Evolutionary conservation across 2,888 invertebrate species (phyloP).

Genomic region (Diachrysia chrysitis): DNA sequence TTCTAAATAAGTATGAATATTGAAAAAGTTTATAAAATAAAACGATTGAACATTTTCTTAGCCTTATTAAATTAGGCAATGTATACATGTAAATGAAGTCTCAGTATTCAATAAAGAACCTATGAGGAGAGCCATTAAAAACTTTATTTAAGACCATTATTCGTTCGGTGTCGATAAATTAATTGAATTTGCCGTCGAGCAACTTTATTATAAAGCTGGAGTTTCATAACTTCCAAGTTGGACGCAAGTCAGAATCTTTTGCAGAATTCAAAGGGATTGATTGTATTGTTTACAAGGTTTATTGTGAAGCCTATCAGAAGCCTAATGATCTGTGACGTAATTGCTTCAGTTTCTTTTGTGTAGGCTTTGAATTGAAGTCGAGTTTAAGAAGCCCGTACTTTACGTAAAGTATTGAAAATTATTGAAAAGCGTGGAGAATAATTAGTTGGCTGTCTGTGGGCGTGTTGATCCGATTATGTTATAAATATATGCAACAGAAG

Average conservation of each 20-base stretch:
- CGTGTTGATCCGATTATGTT: too few species aligned
- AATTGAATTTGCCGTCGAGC: slow-evolving; percentile 73
- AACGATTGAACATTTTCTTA: too few species aligned
- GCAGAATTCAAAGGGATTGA: slow-evolving; percentile 63
- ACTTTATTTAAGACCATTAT: slow-evolving; percentile 68
- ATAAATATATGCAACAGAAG: too few species aligned
- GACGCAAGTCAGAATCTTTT: slow-evolving; percentile 63
- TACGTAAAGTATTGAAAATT: not conserved
- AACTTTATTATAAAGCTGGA: slow-evolving; percentile 72
- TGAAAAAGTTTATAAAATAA: too few species aligned
- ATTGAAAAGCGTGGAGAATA: not conserved
- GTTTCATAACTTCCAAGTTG: slow-evolving; percentile 62
- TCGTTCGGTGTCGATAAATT: slow-evolving; percentile 75
- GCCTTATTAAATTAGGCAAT: not conserved
- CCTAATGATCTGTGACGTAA: slow-evolving; percentile 47
- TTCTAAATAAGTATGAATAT: too few species aligned
- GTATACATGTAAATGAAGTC: slow-evolving; percentile 11
- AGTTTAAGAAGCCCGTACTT: too few species aligned
- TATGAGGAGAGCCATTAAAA: slow-evolving; percentile 65
- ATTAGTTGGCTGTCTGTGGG: too few species aligned
- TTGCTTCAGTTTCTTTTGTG: slow-evolving; percentile 13
- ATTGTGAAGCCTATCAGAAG: slow-evolving; percentile 27
- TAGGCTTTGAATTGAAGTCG: not conserved
- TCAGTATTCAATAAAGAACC: slow-evolving; percentile 38
- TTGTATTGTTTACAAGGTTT: slow-evolving; percentile 56